These are phyloP conservation scores for Henricia sp. DNA, from an alignment of 53 echinoderm and acorn worm genomes.

Conservation along the genomic window DNA sequence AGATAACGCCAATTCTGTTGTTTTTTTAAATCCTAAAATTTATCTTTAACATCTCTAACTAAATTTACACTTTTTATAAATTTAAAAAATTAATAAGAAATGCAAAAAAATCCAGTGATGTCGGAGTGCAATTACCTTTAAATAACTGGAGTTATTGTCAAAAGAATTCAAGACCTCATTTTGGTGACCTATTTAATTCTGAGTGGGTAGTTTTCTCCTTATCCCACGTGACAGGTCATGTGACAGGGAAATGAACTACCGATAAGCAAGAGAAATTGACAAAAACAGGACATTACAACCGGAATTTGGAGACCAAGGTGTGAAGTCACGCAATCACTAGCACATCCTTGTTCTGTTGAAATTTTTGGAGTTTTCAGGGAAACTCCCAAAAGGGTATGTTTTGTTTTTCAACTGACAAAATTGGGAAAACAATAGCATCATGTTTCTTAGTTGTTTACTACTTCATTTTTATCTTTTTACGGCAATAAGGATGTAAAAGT, in stretches of 20 bases:
- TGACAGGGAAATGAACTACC: constrained; percentile 18
- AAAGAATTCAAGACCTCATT: constrained; percentile 25
- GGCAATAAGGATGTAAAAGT: constrained; percentile 3
- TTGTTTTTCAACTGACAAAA: too few relatives aligned
- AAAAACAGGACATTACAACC: not conserved
- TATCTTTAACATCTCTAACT: not conserved
- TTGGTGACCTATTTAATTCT: constrained; percentile 5
- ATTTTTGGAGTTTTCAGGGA: too few relatives aligned
- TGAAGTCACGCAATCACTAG: too few relatives aligned
- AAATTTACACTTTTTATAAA: not conserved
- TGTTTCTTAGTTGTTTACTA: not conserved
- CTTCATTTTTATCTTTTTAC: not conserved
- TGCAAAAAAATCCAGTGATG: too few relatives aligned
- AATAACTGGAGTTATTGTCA: not conserved
- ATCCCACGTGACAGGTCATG: constrained; percentile 6
- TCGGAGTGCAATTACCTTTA: not conserved
- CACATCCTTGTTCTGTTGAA: too few relatives aligned
- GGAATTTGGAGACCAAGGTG: not conserved
- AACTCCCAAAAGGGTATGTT: too few relatives aligned
- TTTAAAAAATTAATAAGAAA: not conserved
- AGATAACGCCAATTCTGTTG: too few relatives aligned
- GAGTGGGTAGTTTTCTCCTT: constrained; percentile 11
- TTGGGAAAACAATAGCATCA: constrained; percentile 27
- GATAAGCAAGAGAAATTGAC: not conserved
- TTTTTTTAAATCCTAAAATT: not conserved